These are phyloP conservation scores for Embiotoca jacksoni DNA, from an alignment of 2,113 vertebrate species.

Conservation along the genomic window DNA sequence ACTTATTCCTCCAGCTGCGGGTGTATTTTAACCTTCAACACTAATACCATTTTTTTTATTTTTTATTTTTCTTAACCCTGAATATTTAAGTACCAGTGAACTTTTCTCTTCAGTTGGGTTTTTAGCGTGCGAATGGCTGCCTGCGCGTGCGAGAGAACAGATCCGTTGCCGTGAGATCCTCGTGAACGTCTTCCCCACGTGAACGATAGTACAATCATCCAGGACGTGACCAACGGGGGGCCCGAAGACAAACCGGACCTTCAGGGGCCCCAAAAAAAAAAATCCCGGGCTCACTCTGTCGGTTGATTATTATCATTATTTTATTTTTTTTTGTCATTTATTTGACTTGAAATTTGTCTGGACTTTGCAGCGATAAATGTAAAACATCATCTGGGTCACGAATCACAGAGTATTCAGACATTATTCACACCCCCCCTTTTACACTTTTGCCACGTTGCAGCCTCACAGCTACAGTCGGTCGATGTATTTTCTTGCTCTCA, in stretches of 20 bases:
- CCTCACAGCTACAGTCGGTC: too few relatives aligned
- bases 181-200: constrained; percentile 22
- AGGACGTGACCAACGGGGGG: constrained; percentile 16
- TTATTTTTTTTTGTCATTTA: constrained; percentile 19
- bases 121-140: constrained; percentile 48
- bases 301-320: neutral
- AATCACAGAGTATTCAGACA: too few relatives aligned
- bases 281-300: constrained; percentile 13
- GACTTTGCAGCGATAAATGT: neutral
- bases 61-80: constrained; percentile 78
- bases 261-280: neutral
- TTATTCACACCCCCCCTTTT: too few relatives aligned
- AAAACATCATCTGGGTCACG: neutral
- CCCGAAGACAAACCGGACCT: constrained; percentile 16
- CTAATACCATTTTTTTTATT: constrained; percentile 79
- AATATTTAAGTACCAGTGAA: constrained; percentile 83
- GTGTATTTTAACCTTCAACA: constrained; percentile 76
- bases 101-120: constrained; percentile 62
- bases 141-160: constrained; percentile 34
- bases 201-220: constrained; percentile 24
- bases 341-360: neutral
- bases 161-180: constrained; percentile 43
- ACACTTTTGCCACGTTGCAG: too few relatives aligned
- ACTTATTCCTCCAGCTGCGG: constrained; percentile 60
- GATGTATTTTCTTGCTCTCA: too few relatives aligned